These are phyloP conservation scores for Keiferia lycopersicella DNA, from an alignment of 2,888 invertebrate species.

Conservation along the genomic window DNA sequence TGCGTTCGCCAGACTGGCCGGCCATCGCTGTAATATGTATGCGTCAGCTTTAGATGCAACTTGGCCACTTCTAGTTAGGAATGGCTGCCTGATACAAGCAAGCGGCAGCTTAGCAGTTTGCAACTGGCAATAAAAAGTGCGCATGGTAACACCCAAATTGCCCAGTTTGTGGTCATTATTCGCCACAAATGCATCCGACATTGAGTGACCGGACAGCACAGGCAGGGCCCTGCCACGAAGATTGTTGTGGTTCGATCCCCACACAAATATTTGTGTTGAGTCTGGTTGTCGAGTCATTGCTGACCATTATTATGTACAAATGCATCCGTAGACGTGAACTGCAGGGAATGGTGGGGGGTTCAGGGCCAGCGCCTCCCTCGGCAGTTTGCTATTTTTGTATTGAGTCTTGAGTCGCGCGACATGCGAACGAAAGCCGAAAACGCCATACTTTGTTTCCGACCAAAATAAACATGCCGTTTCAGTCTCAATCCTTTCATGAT, in stretches of 20 bases:
- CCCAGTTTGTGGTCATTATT: constrained; percentile 14
- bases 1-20: constrained; percentile 63
- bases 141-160: background rate
- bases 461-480: constrained; percentile 56
- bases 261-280: too few species aligned
- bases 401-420: constrained; percentile 72
- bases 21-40: constrained; percentile 63
- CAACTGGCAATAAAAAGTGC: background rate
- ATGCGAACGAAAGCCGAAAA: constrained; percentile 76
- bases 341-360: constrained; percentile 74
- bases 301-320: background rate
- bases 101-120: background rate
- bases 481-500: too few species aligned
- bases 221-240: too few species aligned
- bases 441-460: constrained; percentile 72
- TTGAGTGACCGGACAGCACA: too few species aligned
- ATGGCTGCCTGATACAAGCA: constrained; percentile 12
- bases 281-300: too few species aligned
- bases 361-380: constrained; percentile 65
- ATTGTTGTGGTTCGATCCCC: background rate
- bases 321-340: constrained; percentile 27
- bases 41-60: constrained; percentile 57
- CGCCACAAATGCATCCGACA: background rate
- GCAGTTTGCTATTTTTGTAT: constrained; percentile 72
- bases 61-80: constrained; percentile 44